Evolutionary conservation across 2,888 invertebrate genomes (phyloP), one percentile per base, ranked within the genome.

Genomic region (Tubulanus polymorphus): DNA sequence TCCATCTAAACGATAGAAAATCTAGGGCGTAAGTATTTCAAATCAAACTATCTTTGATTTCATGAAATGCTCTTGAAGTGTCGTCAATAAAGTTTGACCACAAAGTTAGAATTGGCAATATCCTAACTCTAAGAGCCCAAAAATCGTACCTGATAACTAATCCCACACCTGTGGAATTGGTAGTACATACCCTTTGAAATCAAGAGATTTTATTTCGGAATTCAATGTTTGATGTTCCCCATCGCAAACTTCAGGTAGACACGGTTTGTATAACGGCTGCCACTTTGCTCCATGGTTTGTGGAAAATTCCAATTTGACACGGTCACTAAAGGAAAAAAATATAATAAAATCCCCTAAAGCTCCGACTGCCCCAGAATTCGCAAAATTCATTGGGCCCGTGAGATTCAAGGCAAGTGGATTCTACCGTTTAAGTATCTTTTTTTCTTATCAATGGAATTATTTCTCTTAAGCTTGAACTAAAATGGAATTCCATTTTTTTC

Each of bases 251-350:
- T 69, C 71, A 0, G 73, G 71, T 18, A 73, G 58, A 62, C 78
- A 79, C 1, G 67, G 66, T 3, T 62, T 51, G 54, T 71, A 70
- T 18, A 75, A 57, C 1, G 53, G 35, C 56, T 67, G 54, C 79
- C 79, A 79, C 28, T 56, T 64, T 30, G 64, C 62, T 6, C 79
- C 79, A 57, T 72, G 71, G 54, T 78, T 71, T 18, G 73, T 73
- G n/a, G 77, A 76, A 58, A 67, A 77, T 53, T 75, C 72, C 23
- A 78, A 53, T 1, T 51, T 59, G 18, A 77, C 61, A 41, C 75
- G 75, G 48, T 27, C 66, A 61, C 15, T 29, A 51, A 56, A 53
- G 52, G 26, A n/a, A 55, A 32, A 2, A 28, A 25, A 48, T 8
- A n/a, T n/a, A n/a, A n/a, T n/a, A n/a, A n/a, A n/a, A n/a, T n/a